These are phyloP conservation scores for Saimiri boliviensis DNA, from an alignment of 2,113 vertebrate genomes.

Conservation along the genomic window DNA sequence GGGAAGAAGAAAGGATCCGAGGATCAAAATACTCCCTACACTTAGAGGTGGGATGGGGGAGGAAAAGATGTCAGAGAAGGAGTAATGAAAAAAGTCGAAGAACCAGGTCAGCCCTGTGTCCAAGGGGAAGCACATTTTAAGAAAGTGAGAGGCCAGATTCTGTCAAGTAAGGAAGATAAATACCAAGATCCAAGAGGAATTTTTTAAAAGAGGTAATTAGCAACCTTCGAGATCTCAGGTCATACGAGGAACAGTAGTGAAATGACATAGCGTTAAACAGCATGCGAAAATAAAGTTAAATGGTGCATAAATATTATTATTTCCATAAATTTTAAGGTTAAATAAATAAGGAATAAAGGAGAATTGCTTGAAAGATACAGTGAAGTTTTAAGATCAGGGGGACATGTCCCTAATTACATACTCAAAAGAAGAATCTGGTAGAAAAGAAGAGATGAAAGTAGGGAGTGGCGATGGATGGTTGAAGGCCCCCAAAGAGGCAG, in stretches of 20 bases:
- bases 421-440: background rate
- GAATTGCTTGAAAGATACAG: background rate
- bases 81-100: background rate
- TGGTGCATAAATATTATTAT: background rate
- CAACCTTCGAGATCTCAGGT: background rate
- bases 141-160: background rate
- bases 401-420: background rate
- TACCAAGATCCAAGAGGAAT: background rate
- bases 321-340: slow-evolving; percentile 13
- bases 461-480: background rate
- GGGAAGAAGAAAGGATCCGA: background rate
- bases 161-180: background rate
- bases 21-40: background rate
- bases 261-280: background rate
- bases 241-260: background rate
- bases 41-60: background rate
- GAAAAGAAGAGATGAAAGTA: background rate
- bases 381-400: background rate
- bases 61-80: background rate
- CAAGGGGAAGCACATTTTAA: background rate
- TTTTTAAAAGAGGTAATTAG: background rate
- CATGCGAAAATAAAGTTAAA: background rate
- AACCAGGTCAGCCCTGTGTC: background rate
- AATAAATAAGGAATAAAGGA: background rate
- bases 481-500: background rate